A percentile compares a stretch with the other conserved stretches of the same genome.
phyloP scores from a whole-genome alignment of 2,113 vertebrate species.

The Sterna hirundo region DNA sequence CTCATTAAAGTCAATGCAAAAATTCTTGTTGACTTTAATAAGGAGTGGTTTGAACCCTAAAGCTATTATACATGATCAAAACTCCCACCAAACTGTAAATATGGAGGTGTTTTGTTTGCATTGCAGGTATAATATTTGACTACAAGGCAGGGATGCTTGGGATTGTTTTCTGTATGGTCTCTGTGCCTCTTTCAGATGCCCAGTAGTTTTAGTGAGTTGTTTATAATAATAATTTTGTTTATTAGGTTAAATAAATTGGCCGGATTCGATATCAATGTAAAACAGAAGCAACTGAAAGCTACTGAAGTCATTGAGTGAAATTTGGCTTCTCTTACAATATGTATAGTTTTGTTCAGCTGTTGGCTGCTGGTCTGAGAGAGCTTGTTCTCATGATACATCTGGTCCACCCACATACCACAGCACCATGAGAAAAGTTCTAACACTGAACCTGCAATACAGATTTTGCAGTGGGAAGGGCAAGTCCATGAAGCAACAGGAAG shows the following conservation, averaged over 20 bases:
- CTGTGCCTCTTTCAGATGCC: neutral
- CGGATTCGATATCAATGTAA: neutral
- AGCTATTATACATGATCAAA: constrained; percentile 14
- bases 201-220: neutral
- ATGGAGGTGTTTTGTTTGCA: neutral
- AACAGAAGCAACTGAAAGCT: neutral
- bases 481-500: neutral
- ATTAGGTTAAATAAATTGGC: neutral
- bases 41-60: neutral
- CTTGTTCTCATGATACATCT: neutral
- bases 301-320: constrained; percentile 11
- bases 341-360: constrained; percentile 1
- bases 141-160: neutral
- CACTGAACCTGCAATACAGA: neutral
- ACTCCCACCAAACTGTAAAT: neutral
- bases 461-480: neutral
- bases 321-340: neutral
- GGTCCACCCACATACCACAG: neutral
- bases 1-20: constrained; percentile 14
- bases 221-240: neutral
- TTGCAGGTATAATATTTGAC: neutral
- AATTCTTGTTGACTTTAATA: constrained; percentile 21
- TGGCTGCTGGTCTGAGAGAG: neutral
- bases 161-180: neutral
- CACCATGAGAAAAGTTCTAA: neutral